Evolutionary conservation across 2,797 vertebrate species (phyloP).

Genomic region (Ctenochaetus hawaiiensis): DNA sequence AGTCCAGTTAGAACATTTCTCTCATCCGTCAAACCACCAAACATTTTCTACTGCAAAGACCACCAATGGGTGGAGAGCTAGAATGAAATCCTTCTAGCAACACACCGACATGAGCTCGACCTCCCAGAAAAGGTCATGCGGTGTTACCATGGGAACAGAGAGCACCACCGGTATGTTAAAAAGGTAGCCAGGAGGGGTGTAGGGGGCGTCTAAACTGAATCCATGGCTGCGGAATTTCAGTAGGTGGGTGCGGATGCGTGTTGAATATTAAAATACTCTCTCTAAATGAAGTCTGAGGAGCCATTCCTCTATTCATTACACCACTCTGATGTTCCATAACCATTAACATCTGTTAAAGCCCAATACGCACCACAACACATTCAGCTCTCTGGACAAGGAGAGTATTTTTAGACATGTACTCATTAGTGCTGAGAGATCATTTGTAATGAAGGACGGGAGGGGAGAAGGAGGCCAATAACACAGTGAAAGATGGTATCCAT

Average conservation of each 20-base stretch:
- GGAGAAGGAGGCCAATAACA: constrained; percentile 71
- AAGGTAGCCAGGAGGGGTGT: constrained; percentile 54
- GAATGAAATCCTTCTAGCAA: constrained; percentile 68
- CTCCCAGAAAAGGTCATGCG: constrained; percentile 75
- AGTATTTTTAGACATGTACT: constrained; percentile 86
- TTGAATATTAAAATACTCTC: constrained; percentile 75
- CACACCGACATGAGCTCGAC: constrained; percentile 73
- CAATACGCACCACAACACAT: constrained; percentile 76
- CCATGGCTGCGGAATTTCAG: constrained; percentile 68
- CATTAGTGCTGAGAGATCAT: constrained; percentile 85
- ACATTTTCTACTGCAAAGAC: constrained; percentile 68
- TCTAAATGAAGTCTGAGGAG: constrained; percentile 65
- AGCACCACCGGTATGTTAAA: constrained; percentile 77
- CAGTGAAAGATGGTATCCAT: constrained; percentile 73
- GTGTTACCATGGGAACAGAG: constrained; percentile 76
- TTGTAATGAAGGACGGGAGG: constrained; percentile 78
- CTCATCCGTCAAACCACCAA: constrained; percentile 71
- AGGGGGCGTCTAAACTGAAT: constrained; percentile 52
- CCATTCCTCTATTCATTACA: constrained; percentile 71
- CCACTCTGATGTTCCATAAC: constrained; percentile 75
- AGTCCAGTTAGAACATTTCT: constrained; percentile 70
- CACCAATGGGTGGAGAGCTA: constrained; percentile 59
- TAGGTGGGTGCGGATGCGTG: constrained; percentile 58
- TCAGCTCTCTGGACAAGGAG: constrained; percentile 75
- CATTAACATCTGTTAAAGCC: constrained; percentile 85